phyloP scores from a whole-genome alignment of 2,888 invertebrate genomes.

The Ormia ochracea region DNA sequence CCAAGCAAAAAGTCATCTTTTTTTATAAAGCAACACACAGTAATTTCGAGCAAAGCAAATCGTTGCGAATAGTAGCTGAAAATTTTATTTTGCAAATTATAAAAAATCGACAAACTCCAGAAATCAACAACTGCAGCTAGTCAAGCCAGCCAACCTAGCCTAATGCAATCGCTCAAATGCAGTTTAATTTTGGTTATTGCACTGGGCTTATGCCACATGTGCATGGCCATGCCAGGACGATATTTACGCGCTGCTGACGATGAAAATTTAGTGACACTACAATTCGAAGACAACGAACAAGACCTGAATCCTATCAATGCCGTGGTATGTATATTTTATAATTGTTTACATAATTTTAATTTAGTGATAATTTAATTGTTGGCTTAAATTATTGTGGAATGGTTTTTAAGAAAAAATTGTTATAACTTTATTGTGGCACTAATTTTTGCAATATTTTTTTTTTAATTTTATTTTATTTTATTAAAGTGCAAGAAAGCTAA shows the following conservation, averaged over 20 bases:
- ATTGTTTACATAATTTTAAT: neutral
- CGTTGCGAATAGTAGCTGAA: conserved; percentile 12
- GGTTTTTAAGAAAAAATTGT: neutral
- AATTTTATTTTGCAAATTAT: neutral
- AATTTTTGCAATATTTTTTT: neutral
- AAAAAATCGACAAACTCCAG: conserved; percentile 26
- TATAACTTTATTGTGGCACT: neutral
- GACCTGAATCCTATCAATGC: conserved; percentile 75
- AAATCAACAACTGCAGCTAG: conserved; percentile 8
- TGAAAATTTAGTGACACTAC: conserved; percentile 63
- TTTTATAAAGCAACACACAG: neutral
- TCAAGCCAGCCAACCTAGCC: no score
- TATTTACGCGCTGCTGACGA: conserved; percentile 70
- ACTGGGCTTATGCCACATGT: conserved; percentile 66
- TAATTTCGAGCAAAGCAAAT: neutral
- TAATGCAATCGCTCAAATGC: conserved; percentile 72
- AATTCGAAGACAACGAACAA: conserved; percentile 65
- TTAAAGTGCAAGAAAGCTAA: neutral
- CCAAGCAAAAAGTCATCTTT: conserved; percentile 43
- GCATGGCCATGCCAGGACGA: conserved; percentile 69
- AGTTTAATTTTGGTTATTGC: conserved; percentile 67
- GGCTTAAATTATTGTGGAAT: neutral
- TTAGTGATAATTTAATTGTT: neutral
- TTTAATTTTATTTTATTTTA: neutral
- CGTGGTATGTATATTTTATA: conserved; percentile 69